phyloP scores from a whole-genome alignment of 2,888 invertebrate genomes.

The Pomacea canaliculata region DNA sequence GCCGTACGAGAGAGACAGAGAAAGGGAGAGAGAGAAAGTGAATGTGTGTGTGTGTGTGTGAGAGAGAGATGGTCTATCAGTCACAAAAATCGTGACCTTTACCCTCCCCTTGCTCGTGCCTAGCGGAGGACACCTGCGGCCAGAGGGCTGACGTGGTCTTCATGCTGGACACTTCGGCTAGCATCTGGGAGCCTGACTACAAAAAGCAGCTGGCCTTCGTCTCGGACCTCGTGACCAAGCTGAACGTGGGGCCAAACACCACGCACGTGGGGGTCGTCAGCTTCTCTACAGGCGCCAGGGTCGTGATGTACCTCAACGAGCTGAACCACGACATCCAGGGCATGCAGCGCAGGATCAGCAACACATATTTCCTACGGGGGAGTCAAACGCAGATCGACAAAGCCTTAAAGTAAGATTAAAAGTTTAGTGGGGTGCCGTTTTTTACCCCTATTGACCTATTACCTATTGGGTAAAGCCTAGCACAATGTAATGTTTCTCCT shows the following conservation, averaged over 20 bases:
- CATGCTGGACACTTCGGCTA: constrained; percentile 55
- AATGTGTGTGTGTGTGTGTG: neutral
- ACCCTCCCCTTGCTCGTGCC: too few species aligned
- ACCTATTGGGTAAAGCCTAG: too few species aligned
- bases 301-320: constrained; percentile 6
- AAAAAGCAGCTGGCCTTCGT: constrained; percentile 47
- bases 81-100: neutral
- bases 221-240: constrained; percentile 31
- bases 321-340: neutral
- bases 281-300: constrained; percentile 5
- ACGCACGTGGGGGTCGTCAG: constrained; percentile 45
- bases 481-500: too few species aligned
- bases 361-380: neutral
- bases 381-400: neutral
- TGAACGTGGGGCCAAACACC: constrained; percentile 49
- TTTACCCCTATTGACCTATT: too few species aligned
- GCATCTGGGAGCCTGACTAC: constrained; percentile 63
- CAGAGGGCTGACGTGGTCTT: constrained; percentile 52
- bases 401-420: constrained; percentile 2
- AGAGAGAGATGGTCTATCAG: neutral
- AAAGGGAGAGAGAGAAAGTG: constrained; percentile 3
- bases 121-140: constrained; percentile 11
- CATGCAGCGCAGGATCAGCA: neutral
- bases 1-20: neutral
- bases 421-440: too few species aligned